Evolutionary conservation across 2,113 vertebrate genomes (phyloP).

Genomic region (Cinclus mexicanus): DNA sequence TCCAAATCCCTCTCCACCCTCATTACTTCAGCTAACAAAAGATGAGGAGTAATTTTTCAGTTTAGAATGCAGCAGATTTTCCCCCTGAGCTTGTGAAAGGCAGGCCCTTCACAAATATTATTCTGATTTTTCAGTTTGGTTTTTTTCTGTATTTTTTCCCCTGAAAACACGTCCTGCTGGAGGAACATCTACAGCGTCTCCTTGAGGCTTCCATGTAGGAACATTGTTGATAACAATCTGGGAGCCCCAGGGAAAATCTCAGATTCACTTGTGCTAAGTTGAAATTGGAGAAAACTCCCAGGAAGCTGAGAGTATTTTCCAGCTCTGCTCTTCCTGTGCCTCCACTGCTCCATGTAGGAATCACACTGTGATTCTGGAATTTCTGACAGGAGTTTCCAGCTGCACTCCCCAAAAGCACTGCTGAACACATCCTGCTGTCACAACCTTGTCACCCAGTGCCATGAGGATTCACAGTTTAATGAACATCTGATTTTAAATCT

Average conservation of each 20-base stretch:
- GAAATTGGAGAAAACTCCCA: not conserved
- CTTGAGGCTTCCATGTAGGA: not conserved
- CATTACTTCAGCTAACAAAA: not conserved
- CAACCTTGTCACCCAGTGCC: fast-evolving
- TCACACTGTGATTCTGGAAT: not conserved
- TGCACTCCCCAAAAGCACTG: not conserved
- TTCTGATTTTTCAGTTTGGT: not conserved
- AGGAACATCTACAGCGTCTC: not conserved
- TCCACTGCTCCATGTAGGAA: fast-evolving
- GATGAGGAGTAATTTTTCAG: not conserved
- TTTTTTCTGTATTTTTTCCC: not conserved
- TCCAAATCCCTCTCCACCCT: slow-evolving; percentile 9
- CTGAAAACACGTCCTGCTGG: fast-evolving
- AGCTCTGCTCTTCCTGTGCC: not conserved
- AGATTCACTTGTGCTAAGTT: not conserved
- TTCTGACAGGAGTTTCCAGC: not conserved
- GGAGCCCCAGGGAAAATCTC: not conserved
- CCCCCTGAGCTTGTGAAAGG: not conserved
- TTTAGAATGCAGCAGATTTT: not conserved
- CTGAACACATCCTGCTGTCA: not conserved
- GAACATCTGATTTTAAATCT: not conserved
- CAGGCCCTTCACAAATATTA: not conserved
- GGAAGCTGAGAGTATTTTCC: not conserved
- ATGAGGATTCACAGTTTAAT: not conserved
- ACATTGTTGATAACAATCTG: fast-evolving